phyloP scores from a whole-genome alignment of 2,113 vertebrate species.

The Nannospalax galili region DNA sequence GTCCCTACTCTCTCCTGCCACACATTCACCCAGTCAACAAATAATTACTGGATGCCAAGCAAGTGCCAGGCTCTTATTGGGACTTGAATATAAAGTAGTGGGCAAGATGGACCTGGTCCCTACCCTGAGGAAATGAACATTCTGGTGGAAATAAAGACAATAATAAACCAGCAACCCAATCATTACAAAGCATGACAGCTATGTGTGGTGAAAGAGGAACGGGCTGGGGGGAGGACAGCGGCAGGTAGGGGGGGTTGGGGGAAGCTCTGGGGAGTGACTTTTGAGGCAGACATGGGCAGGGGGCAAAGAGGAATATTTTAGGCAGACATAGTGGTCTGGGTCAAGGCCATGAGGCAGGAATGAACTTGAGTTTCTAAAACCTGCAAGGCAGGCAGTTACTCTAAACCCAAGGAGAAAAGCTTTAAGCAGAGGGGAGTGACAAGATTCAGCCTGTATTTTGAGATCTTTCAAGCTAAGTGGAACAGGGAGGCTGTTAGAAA shows the following conservation, averaged over 20 bases:
- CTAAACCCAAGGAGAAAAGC: neutral
- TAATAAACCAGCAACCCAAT: neutral
- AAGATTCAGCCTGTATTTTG: neutral
- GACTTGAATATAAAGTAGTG: neutral
- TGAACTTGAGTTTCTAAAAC: slow-evolving; percentile 39
- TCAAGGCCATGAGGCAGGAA: neutral
- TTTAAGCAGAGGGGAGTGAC: neutral
- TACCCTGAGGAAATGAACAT: neutral
- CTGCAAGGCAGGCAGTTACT: neutral
- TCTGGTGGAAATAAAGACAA: neutral
- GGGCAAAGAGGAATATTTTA: neutral
- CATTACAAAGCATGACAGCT: neutral
- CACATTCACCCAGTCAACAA: neutral
- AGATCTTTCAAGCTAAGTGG: neutral
- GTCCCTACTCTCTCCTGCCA: neutral
- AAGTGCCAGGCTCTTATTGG: neutral
- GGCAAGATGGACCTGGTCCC: neutral
- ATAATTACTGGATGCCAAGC: neutral
- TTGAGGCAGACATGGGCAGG: neutral
- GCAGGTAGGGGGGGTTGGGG: fast-evolving
- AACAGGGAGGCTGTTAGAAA: neutral
- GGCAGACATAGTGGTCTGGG: neutral
- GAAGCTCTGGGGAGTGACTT: neutral
- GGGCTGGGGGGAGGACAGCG: fast-evolving
- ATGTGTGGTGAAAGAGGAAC: neutral